These are phyloP conservation scores for Sitophilus oryzae DNA, from an alignment of 1,140 invertebrate genomes.

Conservation along the genomic window DNA sequence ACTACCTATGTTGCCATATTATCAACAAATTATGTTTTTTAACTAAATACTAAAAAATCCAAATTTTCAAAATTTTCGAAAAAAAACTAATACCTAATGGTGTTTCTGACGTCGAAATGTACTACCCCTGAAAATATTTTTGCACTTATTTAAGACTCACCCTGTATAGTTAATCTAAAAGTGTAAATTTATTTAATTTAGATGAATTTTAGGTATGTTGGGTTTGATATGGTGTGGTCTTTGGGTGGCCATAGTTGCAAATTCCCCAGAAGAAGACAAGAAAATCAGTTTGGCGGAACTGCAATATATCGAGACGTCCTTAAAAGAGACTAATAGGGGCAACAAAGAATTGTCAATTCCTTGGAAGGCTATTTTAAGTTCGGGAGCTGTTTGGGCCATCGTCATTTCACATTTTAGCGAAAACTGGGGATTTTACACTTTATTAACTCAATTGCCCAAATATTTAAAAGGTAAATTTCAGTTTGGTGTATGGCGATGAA, in stretches of 20 bases:
- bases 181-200: no score
- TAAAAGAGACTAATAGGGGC: slow-evolving; percentile 29
- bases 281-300: slow-evolving; percentile 68
- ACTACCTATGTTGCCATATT: no score
- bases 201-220: slow-evolving; percentile 30
- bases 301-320: slow-evolving; percentile 63
- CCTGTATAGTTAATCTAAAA: no score
- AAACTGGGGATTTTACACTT: slow-evolving; percentile 93
- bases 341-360: slow-evolving; percentile 57
- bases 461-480: slow-evolving; percentile 60
- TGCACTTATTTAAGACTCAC: no score
- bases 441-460: slow-evolving; percentile 82
- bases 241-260: slow-evolving; percentile 66
- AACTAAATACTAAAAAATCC: no score
- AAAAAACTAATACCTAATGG: no score
- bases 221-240: slow-evolving; percentile 64
- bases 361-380: slow-evolving; percentile 75
- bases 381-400: slow-evolving; percentile 83
- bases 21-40: no score
- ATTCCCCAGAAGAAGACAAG: slow-evolving; percentile 70
- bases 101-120: no score
- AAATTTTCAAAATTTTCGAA: no score
- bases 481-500: neutral
- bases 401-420: slow-evolving; percentile 86
- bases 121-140: no score